Evolutionary conservation across 2,797 vertebrate species (phyloP).

Genomic region (Protosalanx chinensis): DNA sequence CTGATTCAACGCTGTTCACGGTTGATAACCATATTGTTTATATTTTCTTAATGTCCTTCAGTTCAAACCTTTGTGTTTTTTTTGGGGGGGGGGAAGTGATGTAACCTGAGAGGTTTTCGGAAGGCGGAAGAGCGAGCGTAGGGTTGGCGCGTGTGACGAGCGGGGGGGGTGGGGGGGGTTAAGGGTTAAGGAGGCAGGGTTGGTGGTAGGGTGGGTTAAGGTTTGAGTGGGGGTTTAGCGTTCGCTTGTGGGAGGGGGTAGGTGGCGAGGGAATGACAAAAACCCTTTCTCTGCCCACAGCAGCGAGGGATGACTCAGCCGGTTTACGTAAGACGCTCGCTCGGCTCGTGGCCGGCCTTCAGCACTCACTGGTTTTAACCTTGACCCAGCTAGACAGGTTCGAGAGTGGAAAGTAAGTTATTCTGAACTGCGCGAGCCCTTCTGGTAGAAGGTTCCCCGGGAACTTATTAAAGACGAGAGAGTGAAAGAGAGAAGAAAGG

Average conservation of each 20-base stretch:
- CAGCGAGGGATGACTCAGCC: slow-evolving; percentile 42
- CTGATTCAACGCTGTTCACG: too few species aligned
- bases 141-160: too few species aligned
- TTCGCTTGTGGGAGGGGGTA: slow-evolving; percentile 9
- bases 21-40: too few species aligned
- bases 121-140: too few species aligned
- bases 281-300: slow-evolving; percentile 26
- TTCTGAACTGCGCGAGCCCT: neutral
- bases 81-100: too few species aligned
- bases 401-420: neutral
- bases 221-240: too few species aligned
- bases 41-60: too few species aligned
- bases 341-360: slow-evolving; percentile 16
- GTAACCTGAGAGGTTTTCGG: too few species aligned
- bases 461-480: neutral
- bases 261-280: slow-evolving; percentile 27
- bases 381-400: neutral
- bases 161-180: too few species aligned
- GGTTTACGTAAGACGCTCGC: slow-evolving; percentile 42
- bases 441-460: neutral
- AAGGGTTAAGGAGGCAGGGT: neutral
- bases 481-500: neutral
- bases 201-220: slow-evolving; percentile 19
- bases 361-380: slow-evolving; percentile 30
- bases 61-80: too few species aligned